Base-by-base conservation (phyloP, 2,888 invertebrate species). In the Lithodes maja region DNA sequence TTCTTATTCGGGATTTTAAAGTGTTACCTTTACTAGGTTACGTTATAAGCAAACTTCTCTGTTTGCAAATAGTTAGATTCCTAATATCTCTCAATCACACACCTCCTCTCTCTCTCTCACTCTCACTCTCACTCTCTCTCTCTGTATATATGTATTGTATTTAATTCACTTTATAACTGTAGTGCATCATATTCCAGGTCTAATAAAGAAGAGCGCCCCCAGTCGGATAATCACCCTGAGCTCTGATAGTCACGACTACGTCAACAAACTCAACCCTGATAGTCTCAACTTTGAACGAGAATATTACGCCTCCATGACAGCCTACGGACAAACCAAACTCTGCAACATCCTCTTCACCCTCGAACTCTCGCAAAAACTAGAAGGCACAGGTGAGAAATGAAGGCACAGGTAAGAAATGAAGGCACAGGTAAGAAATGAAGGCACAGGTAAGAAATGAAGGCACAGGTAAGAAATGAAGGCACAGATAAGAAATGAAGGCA, bases 301-400 rank as follows among this genome's bases (percentile, higher is more conserved):
- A 5, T 50, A 81, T 53, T 86, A 86, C 68, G 50, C 49, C 68
- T 86, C 77, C 50, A 61, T 82, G 52, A 77, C 81, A 3, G 75
- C 86, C 7, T 90, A 90, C 53, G 84, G 74, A n/a, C 84, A 83
- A 61, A 54, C 79, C 52, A 87, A 87, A 53, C 83, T 90, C 17
- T 83, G 83, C 53, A 90, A 90, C 54, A 84, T 90, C 49, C 83
- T 90, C 75, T 90, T 90, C 81, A 79, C 90, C 2, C 15, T 77
- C 17, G 90, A 90, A 54, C 87, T 90, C 3, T 17, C 90, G 2
- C 49, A 74, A 50, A 86, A 75, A n/a, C 84, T 90, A 3, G 33
- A 84, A 53, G 90, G 87, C 7, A 87, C 83, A 74, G 90, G 87
- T 87, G 15, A 54, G 86, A 5, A 7, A 15, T 5, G 61, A 61